Evolutionary conservation across 2,797 vertebrate genomes (phyloP), one percentile per base, ranked within the genome.

Genomic region (Naso thynnoides): DNA sequence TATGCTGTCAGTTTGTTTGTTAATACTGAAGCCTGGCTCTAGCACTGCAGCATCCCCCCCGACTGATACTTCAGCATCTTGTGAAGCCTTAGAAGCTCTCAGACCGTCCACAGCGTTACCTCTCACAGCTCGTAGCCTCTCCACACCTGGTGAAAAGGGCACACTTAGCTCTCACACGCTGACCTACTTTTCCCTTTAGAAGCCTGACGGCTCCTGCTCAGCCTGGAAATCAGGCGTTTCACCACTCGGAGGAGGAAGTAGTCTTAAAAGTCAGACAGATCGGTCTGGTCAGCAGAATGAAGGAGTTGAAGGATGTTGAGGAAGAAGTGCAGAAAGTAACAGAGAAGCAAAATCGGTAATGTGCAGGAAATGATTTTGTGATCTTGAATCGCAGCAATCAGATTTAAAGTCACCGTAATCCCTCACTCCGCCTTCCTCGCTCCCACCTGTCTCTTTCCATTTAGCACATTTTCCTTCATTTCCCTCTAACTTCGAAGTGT

Each of bases 141-240:
- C 48, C 56, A 69, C 24, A 83, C 81, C 79, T 83, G 73, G 21
- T 74, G 66, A 57, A 60, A 73, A 77, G 71, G 67, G 4, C 68
- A 77, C 29, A 48, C 66, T 60, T 49, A 54, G 67, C 62, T 47
- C 70, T 78, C 60, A n/a, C 50, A 67, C 6, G 16, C 44, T 85
- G 88, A 86, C 88, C 89, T 85, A 88, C 71, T 89, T 91, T 82
- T 8, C 61, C 27, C 21, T 27, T 11, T 67, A 64, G 78, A 76
- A 62, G 69, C 66, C 70, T 58, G 66, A 50, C 60, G 78, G 77
- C 23, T n/a, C 74, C 52, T n/a, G 29, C 73, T 78, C 82, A 49
- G 59, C 63, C 76, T 82, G 74, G 54, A 79, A 85, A 80, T 86
- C 75, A 63, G 52, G 53, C 68, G 57, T 53, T n/a, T 64, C 68